Evolutionary conservation across 2,113 vertebrate genomes (phyloP).

Genomic region (Hydrochoerus hydrochaeris): DNA sequence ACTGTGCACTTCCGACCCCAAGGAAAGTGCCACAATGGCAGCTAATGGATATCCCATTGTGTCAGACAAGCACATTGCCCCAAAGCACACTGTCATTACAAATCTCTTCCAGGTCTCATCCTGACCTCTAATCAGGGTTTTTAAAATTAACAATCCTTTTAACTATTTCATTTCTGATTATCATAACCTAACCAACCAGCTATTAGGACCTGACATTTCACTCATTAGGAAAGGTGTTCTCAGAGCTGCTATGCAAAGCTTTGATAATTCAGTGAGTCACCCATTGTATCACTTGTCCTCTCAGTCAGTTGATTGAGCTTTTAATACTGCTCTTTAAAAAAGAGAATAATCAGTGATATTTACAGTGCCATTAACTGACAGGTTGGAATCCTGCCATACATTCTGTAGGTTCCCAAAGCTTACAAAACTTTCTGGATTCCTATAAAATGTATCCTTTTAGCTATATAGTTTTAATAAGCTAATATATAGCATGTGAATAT

Average conservation of each 20-base stretch:
- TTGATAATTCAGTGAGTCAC: slow-evolving; percentile 44
- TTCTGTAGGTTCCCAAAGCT: slow-evolving; percentile 42
- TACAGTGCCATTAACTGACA: slow-evolving; percentile 65
- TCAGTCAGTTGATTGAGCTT: slow-evolving; percentile 55
- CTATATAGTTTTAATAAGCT: slow-evolving; percentile 33
- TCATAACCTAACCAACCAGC: slow-evolving; percentile 56
- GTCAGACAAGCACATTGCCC: slow-evolving; percentile 34
- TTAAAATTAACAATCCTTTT: slow-evolving; percentile 73
- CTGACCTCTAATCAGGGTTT: slow-evolving; percentile 67
- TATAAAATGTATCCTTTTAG: slow-evolving; percentile 46
- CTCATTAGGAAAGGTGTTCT: slow-evolving; percentile 59
- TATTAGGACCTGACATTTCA: slow-evolving; percentile 60
- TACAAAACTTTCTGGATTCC: neutral
- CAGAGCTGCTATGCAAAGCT: slow-evolving; percentile 2
- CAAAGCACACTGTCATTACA: slow-evolving; percentile 63
- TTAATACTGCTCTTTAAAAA: slow-evolving; percentile 62
- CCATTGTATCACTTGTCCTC: slow-evolving; percentile 61
- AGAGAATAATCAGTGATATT: slow-evolving; percentile 58
- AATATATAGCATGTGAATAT: slow-evolving; percentile 37
- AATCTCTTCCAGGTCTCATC: slow-evolving; percentile 57
- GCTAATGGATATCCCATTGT: slow-evolving; percentile 66
- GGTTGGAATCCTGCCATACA: slow-evolving; percentile 8
- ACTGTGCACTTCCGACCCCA: neutral
- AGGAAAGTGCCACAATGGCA: slow-evolving; percentile 53
- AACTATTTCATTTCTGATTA: slow-evolving; percentile 72